Conservation (phyloP, 2,797 vertebrate genomes). For the Sebastes elongatus region DNA sequence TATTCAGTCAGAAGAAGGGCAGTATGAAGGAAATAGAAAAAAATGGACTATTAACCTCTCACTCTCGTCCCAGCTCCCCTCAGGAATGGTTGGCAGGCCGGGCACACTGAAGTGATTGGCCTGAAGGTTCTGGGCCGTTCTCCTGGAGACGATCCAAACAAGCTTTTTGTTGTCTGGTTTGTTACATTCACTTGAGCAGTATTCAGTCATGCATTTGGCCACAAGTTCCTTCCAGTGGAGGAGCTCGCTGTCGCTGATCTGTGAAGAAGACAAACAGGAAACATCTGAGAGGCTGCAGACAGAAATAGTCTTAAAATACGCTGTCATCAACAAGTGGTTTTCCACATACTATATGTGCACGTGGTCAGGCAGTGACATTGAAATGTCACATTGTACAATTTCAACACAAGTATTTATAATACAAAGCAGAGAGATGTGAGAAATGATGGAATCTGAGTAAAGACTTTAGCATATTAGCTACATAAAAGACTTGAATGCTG, state of each 20-base stretch:
- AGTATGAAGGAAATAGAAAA: not conserved
- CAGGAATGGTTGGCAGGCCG: constrained; percentile 93
- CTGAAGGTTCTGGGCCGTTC: constrained; percentile 93
- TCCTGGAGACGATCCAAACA: constrained; percentile 95
- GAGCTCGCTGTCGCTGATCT: constrained; percentile 91
- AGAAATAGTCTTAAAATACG: constrained; percentile 5
- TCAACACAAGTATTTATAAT: not conserved
- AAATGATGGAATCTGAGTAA: not conserved
- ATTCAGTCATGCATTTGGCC: constrained; percentile 92
- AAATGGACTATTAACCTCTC: constrained; percentile 83
- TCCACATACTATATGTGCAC: not conserved
- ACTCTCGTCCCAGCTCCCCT: constrained; percentile 88
- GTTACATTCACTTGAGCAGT: constrained; percentile 92
- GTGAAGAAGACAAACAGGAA: constrained; percentile 37
- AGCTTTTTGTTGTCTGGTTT: constrained; percentile 96
- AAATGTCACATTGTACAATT: not conserved
- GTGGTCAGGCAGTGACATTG: not conserved
- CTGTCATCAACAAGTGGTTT: not conserved
- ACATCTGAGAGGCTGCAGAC: constrained; percentile 23
- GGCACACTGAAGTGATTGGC: constrained; percentile 92
- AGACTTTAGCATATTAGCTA: not conserved
- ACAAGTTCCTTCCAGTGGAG: constrained; percentile 92
- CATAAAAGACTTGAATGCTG: not conserved
- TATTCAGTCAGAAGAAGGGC: not conserved
- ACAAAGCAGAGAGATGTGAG: not conserved